Evolutionary conservation across 2,113 vertebrate genomes (phyloP), one percentile per base, ranked within the genome.

Genomic region (Tricholaema leucomelas): DNA sequence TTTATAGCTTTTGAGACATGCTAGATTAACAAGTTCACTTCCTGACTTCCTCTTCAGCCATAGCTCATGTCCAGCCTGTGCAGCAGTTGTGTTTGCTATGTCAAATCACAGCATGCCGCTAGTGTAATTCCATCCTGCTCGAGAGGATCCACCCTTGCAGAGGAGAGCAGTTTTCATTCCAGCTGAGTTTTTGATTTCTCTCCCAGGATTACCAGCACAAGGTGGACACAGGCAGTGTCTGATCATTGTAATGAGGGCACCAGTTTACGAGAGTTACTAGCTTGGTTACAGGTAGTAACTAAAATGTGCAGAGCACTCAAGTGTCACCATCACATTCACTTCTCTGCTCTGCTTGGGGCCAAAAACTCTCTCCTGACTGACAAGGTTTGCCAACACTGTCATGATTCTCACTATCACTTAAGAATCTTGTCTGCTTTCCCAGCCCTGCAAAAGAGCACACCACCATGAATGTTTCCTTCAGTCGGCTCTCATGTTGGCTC

Each of bases 11-110:
- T 88, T 73, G 71, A 76, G 83, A 92, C 7, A 10, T 33, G 27
- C 46, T 59, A 64, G 88, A 94, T 91, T 86, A 94, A 76, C 59
- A 76, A 90, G 20, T 78, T 33, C 3, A 13, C 66, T 84, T 93
- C 50, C 55, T 33, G 59, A 17, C 50, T 78, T 74, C n/a, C 56
- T 88, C 58, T 63, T 56, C 56, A 73, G 12, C 12, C 18, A 21
- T 60, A 71, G 85, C 42, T 85, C 67, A 60, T 1, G 7, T 50
- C 25, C 77, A 86, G 74, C 77, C 56, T 15, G 31, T 66, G 52
- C 56, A 65, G 60, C 18, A 30, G 36, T 19, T 55, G 54, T 30
- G 9, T 64, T 75, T 76, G 81, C 88, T 74, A 31, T 77, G 84
- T 92, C 81, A 91, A 60, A 77, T 80, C 91, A 31, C 81, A 82